Conservation (phyloP, 1,140 invertebrate genomes). For the Vanessa atalanta region DNA sequence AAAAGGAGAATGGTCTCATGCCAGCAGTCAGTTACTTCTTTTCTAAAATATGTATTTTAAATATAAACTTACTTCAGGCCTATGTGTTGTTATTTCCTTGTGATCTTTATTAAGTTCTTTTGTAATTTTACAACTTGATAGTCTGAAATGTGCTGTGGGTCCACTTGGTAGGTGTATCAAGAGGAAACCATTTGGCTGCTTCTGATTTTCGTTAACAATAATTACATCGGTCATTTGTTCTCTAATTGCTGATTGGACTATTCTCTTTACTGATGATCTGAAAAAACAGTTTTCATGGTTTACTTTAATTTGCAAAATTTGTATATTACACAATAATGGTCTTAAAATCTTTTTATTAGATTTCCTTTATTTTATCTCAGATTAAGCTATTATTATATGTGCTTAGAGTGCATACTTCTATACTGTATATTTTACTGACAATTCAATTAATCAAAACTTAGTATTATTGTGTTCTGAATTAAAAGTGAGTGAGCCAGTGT, state of each 20-base stretch:
- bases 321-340: no score
- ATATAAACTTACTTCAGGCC: conserved; percentile 86
- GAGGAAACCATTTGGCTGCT: conserved; percentile 94
- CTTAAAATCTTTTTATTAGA: no score
- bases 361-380: no score
- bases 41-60: neutral
- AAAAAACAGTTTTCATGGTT: neutral
- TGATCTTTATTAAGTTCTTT: conserved; percentile 88
- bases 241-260: conserved; percentile 89
- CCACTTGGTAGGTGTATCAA: conserved; percentile 97
- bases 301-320: no score
- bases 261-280: conserved; percentile 95
- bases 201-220: conserved; percentile 95
- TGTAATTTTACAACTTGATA: conserved; percentile 91
- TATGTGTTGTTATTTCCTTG: conserved; percentile 90
- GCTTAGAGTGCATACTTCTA: no score
- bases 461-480: no score
- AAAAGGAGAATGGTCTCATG: no score
- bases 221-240: conserved; percentile 94
- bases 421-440: no score
- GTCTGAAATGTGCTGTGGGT: conserved; percentile 94
- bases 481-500: no score
- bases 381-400: no score
- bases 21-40: no score
- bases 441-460: no score